Evolutionary conservation across 1,140 invertebrate genomes (phyloP).

Genomic region (Druon quercuslanigerum): DNA sequence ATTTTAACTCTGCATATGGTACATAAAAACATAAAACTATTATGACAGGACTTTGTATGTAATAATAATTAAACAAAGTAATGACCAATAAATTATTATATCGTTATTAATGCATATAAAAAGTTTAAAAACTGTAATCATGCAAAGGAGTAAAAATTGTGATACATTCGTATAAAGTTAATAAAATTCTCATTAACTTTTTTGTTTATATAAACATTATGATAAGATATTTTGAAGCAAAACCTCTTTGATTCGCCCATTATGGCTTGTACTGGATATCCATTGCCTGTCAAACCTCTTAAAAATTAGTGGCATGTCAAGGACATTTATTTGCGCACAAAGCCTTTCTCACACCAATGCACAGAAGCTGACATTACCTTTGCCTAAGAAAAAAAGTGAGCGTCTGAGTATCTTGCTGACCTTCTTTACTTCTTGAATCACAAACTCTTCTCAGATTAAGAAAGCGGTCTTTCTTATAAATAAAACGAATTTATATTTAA

Average conservation of each 20-base stretch:
- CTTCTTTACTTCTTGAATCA: conserved; percentile 28
- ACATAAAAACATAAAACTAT: too few relatives aligned
- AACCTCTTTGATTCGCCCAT: conserved; percentile 25
- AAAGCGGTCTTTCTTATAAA: too few relatives aligned
- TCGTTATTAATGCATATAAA: background rate
- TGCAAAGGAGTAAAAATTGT: conserved; percentile 32
- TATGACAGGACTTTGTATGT: too few relatives aligned
- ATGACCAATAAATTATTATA: background rate
- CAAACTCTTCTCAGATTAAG: too few relatives aligned
- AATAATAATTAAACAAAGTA: background rate
- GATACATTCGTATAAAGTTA: conserved; percentile 31
- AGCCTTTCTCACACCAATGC: conserved; percentile 43
- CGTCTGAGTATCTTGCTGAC: conserved; percentile 49
- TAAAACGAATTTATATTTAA: too few relatives aligned
- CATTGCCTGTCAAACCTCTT: conserved; percentile 43
- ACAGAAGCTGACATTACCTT: conserved; percentile 48
- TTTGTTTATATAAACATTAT: too few relatives aligned
- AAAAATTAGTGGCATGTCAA: conserved; percentile 50
- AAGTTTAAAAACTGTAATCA: conserved; percentile 3
- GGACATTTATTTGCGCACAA: conserved; percentile 42
- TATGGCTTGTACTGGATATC: conserved; percentile 37
- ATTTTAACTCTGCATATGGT: too few relatives aligned
- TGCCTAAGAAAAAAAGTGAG: conserved; percentile 44
- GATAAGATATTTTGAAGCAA: background rate
- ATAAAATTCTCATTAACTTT: background rate